Evolutionary conservation across 2,113 vertebrate species (phyloP).

Genomic region (Gymnogyps californianus): DNA sequence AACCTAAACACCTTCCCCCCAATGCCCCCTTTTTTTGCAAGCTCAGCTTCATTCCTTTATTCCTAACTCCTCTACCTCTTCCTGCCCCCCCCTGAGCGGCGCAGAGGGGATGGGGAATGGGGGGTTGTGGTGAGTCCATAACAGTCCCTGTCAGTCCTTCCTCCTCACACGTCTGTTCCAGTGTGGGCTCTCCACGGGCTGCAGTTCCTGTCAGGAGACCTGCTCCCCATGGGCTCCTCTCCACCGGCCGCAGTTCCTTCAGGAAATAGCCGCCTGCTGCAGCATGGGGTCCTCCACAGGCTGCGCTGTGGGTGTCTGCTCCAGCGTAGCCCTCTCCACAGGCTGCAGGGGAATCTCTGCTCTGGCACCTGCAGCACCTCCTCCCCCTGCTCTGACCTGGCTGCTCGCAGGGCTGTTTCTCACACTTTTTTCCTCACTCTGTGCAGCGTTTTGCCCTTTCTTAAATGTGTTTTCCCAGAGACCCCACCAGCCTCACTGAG

Average conservation of each 20-base stretch:
- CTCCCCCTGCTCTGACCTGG: not conserved
- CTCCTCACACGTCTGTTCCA: not conserved
- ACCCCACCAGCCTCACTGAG: accelerated
- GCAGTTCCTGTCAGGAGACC: not conserved
- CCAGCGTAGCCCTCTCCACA: not conserved
- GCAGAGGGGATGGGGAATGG: not conserved
- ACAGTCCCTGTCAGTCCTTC: not conserved
- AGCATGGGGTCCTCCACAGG: not conserved
- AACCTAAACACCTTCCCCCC: not conserved
- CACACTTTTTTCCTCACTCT: not conserved
- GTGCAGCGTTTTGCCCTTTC: not conserved
- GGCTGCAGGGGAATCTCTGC: not conserved
- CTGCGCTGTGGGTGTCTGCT: not conserved
- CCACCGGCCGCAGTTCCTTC: accelerated
- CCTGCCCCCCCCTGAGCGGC: not conserved
- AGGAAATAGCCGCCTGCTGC: not conserved
- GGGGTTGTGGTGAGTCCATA: not conserved
- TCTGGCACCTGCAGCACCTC: not conserved
- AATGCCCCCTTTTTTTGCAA: not conserved
- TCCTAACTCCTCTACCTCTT: not conserved
- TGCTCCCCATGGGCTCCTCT: not conserved
- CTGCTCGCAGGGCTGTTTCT: not conserved
- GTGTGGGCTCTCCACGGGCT: not conserved
- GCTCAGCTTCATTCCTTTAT: not conserved
- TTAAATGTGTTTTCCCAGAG: not conserved